phyloP scores from a whole-genome alignment of 2,888 invertebrate species.

The Xanthia togata region DNA sequence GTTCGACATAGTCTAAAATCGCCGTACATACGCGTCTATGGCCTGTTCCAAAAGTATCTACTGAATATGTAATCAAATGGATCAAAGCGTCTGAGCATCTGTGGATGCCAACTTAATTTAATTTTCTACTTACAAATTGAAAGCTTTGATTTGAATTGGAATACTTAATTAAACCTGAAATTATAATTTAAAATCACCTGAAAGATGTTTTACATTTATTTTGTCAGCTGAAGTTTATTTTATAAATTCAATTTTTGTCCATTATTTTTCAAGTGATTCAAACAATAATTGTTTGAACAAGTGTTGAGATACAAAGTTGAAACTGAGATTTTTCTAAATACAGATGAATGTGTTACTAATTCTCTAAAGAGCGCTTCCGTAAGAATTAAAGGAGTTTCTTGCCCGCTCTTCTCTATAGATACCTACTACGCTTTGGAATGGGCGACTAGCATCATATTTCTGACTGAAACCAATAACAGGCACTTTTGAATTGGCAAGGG shows the following conservation, averaged over 20 bases:
- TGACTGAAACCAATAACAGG: too few species aligned
- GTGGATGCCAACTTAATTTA: background rate
- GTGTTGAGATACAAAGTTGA: background rate
- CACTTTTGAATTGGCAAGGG: too few species aligned
- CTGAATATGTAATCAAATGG: background rate
- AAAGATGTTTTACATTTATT: background rate
- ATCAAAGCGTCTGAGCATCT: background rate
- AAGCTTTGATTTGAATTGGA: too few species aligned
- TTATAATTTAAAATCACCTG: background rate
- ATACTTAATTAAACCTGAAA: background rate
- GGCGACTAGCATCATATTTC: too few species aligned
- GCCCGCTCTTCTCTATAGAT: too few species aligned
- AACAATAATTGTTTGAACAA: background rate
- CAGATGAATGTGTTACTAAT: background rate
- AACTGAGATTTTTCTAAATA: background rate
- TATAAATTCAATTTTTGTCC: background rate
- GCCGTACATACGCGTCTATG: background rate
- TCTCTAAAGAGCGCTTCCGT: too few species aligned
- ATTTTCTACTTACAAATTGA: background rate
- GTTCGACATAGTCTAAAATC: background rate
- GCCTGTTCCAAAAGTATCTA: background rate
- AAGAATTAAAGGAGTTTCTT: too few species aligned
- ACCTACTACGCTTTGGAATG: too few species aligned
- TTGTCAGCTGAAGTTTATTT: background rate
- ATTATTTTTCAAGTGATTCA: background rate